Evolutionary conservation across 1,140 invertebrate species (phyloP), one percentile per base, ranked within the genome.

Genomic region (Euschistus heros): DNA sequence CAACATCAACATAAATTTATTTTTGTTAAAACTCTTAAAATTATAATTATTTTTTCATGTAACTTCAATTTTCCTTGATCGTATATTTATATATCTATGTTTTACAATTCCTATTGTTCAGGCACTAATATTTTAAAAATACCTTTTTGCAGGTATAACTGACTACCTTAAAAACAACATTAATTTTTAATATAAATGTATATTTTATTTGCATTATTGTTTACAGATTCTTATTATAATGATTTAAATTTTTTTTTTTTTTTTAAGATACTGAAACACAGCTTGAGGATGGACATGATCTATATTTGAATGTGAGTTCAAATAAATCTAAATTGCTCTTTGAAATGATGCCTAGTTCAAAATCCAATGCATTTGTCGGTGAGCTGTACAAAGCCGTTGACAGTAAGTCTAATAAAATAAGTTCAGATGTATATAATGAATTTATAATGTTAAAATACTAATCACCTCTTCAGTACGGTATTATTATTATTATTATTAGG

Each of bases 321-420:
- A 76, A 76, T 64, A 82, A 80, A 71, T 71, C 79, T 47, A 79
- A 80, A 70, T 74, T 84, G 24, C 73, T 81, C 37, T 82, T 87
- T 73, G 84, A 84, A 74, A 79, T 88, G 75, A 77, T 79, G 66
- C 80, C 82, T 72, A 81, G 82, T 42, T 73, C 78, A 64, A 80
- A 79, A 69, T 83, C 84, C n/a, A 82, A 81, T 66, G 77, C 79
- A 69, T 85, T 88, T 74, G 80, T 81, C 24, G 70, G 71, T 61
- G 78, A 82, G 68, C 66, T 82, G 27, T 82, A 71, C 74, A 80
- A 76, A 71, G 75, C 80, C 30, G 79, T 77, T 71, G 81, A 83
- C 73, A 71, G 81, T 83, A 78, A 76, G 75, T 78, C 69, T 55
- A 20, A 30, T 17, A 26, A 57, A 2, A 0, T 0, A 20, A 37